Evolutionary conservation across 2,888 invertebrate genomes (phyloP).

Genomic region (Ferdinandea cuprea): DNA sequence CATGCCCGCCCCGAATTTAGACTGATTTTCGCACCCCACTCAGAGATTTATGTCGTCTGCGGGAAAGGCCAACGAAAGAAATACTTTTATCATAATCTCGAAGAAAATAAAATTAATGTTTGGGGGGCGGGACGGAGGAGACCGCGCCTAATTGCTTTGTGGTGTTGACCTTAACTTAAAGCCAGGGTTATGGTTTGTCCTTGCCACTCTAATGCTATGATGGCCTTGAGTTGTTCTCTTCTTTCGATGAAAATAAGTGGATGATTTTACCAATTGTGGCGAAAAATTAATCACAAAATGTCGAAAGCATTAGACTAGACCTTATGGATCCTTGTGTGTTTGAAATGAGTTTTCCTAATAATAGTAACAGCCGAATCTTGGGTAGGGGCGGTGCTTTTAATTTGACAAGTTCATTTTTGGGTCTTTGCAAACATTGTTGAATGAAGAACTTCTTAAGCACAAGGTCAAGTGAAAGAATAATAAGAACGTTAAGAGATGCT

Average conservation of each 20-base stretch:
- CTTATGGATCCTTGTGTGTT: not conserved
- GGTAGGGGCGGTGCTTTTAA: not conserved
- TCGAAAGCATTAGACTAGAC: too few relatives aligned
- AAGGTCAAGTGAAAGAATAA: not conserved
- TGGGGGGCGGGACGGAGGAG: not conserved
- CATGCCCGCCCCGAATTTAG: not conserved
- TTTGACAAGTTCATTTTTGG: constrained; percentile 7
- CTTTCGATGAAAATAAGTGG: not conserved
- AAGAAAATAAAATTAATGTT: constrained; percentile 35
- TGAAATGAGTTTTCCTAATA: constrained; percentile 24
- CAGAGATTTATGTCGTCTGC: constrained; percentile 22
- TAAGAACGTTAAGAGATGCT: too few relatives aligned
- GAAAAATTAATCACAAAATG: too few relatives aligned
- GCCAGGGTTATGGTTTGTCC: not conserved
- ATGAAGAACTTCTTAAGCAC: not conserved
- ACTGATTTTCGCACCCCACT: constrained; percentile 35
- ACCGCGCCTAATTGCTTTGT: constrained; percentile 41
- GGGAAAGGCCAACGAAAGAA: not conserved
- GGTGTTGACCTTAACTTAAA: constrained; percentile 12
- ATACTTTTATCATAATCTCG: constrained; percentile 37
- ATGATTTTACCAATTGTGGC: not conserved
- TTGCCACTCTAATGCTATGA: too few relatives aligned
- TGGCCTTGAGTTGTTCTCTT: not conserved
- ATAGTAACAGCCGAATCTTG: not conserved
- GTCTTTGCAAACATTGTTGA: not conserved